Conservation (phyloP, 2,797 vertebrate genomes). For the Epinephelus malabaricus region DNA sequence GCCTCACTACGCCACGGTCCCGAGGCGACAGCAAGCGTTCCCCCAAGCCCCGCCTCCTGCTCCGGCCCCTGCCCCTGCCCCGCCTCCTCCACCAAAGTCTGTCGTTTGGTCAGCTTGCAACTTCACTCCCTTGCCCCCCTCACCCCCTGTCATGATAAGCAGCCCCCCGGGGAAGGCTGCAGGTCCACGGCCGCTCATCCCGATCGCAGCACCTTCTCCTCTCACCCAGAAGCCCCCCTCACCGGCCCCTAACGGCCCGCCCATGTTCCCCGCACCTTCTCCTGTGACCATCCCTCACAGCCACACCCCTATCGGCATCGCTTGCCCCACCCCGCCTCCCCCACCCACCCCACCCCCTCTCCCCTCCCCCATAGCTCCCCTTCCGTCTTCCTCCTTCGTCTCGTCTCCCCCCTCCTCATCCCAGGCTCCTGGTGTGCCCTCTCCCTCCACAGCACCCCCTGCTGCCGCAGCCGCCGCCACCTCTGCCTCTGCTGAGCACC, state of each 20-base stretch:
- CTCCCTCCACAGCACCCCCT: constrained; percentile 97
- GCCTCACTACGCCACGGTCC: constrained; percentile 95
- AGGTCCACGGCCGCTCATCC: constrained; percentile 92
- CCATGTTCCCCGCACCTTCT: constrained; percentile 85
- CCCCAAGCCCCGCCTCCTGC: constrained; percentile 81
- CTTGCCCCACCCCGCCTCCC: constrained; percentile 87
- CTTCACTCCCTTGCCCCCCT: constrained; percentile 94
- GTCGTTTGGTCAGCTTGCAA: constrained; percentile 91
- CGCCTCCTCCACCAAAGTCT: constrained; percentile 87
- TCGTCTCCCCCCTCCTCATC: constrained; percentile 90
- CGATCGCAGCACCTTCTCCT: constrained; percentile 89
- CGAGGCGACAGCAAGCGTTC: constrained; percentile 90
- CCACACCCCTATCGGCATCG: constrained; percentile 82
- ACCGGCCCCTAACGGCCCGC: constrained; percentile 88
- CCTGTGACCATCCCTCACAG: constrained; percentile 76
- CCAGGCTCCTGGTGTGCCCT: constrained; percentile 98
- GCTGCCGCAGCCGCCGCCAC: constrained; percentile 93
- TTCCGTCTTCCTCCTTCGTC: constrained; percentile 86
- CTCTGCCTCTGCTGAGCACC: constrained; percentile 88
- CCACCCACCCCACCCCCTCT: constrained; percentile 83
- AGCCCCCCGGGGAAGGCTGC: constrained; percentile 95
- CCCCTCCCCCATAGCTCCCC: constrained; percentile 85
- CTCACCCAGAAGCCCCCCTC: constrained; percentile 90
- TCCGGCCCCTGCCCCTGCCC: constrained; percentile 83
- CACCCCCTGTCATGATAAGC: constrained; percentile 97